Base-by-base conservation (phyloP, 2,113 vertebrate genomes). In the Pedionomus torquatus region DNA sequence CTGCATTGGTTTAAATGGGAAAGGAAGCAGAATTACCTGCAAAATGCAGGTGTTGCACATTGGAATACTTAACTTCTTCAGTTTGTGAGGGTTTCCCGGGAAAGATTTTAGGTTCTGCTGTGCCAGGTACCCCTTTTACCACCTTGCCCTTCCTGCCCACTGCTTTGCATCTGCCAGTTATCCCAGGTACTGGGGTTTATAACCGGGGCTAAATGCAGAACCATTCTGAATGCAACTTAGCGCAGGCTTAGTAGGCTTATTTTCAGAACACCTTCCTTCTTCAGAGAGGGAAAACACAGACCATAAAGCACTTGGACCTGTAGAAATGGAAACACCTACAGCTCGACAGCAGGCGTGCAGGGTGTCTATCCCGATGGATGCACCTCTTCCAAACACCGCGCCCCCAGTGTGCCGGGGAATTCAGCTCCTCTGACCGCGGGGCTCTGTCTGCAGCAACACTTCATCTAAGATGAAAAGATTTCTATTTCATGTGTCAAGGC, bases 51-150 rank as follows among this genome's bases (percentile, higher is more conserved):
- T 16, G 5, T 6, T 72, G 23, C 69, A 52, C 28, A 3, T 1
- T 3, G 10, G 41, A 7, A 6, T 43, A 39, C 54, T 63, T 28
- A 26, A 52, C 35, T 54, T 72, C 11, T 17, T 14, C 51, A 13
- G 9, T 10, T 1, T 18, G 35, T 31, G 21, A 58, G 19, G 1
- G 2, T 48, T 90, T 60, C 18, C 14, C 1, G 6, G 60, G 6
- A 68, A 8, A 11, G 10, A 18, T 26, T 68, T 43, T 11, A 20
- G 8, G 37, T 16, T 52, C 70, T 72, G 43, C 31, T 52, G n/a
- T 41, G 46, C n/a, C 46, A 11, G 30, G 17, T 3, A 8, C 7
- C 15, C 25, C 26, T 65, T 46, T 31, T 13, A 19, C 24, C 31
- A 43, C 54, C 44, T 46, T 8, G 10, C 49, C 28, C 79, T 46